phyloP scores from a whole-genome alignment of 2,113 vertebrate genomes.

The pig (Sus scrofa) region T2T-Sscrofa CM000812.6:220320001-220320500 shows the following conservation, averaged over 20 bases:
- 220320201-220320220: neutral
- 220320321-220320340: neutral
- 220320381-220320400: constrained; percentile 4
- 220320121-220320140: neutral
- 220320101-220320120: neutral
- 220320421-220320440: too few species aligned
- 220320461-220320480: neutral
- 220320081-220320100: neutral
- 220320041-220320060: neutral
- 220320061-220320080: neutral
- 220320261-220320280: neutral
- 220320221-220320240: neutral
- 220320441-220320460: too few species aligned
- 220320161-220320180: neutral
- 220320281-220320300: neutral
- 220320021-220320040: neutral
- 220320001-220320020: neutral
- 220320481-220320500: neutral
- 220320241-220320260: neutral
- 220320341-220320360: neutral
- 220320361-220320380: neutral
- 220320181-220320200: neutral
- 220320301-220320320: neutral
- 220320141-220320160: neutral
- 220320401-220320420: neutral